Conservation (phyloP, 2,888 invertebrate genomes). For the Amorpha juglandis region DNA sequence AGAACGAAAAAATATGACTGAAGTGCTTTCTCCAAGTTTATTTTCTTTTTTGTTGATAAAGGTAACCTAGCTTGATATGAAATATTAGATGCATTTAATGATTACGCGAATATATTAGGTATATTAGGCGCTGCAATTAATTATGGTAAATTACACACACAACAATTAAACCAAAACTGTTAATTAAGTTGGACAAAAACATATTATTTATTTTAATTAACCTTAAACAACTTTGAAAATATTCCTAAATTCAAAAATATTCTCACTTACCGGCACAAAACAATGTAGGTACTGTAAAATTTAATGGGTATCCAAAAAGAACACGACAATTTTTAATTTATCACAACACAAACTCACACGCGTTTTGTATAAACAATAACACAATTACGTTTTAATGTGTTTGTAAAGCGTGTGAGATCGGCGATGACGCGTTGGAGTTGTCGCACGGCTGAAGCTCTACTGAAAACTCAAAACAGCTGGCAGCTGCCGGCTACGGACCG, state of each 20-base stretch:
- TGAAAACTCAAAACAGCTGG: conserved; percentile 1
- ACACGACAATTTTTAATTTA: not conserved
- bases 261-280: conserved; percentile 13
- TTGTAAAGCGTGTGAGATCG: not conserved
- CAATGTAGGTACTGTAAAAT: not conserved
- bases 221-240: not conserved
- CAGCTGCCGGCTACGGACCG: not conserved
- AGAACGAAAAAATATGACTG: no score
- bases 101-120: no score
- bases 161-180: no score
- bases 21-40: no score
- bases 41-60: no score
- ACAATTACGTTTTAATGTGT: not conserved
- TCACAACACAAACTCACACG: conserved; percentile 6
- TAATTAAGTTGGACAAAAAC: no score
- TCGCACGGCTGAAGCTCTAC: conserved; percentile 6
- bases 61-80: no score
- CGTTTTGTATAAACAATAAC: conserved; percentile 3
- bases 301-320: conserved; percentile 5
- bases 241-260: not conserved
- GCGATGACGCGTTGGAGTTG: not conserved
- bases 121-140: no score
- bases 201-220: no score
- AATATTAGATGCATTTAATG: no score
- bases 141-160: no score